Percentiles rank a stretch among this genome's conserved stretches.
These are phyloP conservation scores for Parauchenoglanis punctatus DNA, from an alignment of 2,797 vertebrate species.

Conservation along the genomic window DNA sequence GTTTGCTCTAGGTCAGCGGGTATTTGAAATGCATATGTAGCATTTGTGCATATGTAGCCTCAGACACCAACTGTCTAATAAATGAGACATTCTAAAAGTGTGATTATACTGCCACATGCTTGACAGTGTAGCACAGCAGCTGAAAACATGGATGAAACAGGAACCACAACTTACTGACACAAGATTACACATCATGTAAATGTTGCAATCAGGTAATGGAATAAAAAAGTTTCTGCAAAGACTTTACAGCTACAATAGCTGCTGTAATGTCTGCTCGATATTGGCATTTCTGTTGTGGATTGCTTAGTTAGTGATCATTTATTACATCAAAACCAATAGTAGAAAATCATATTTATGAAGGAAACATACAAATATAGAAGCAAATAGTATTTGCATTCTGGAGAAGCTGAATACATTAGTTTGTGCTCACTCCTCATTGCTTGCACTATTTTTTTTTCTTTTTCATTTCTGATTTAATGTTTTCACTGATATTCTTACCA, in stretches of 20 bases:
- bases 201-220: background rate
- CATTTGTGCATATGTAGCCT: background rate
- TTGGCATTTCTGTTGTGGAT: conserved; percentile 13
- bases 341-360: conserved; percentile 10
- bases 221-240: background rate
- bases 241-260: background rate
- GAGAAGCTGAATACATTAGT: background rate
- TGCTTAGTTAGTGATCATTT: conserved; percentile 27
- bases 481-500: background rate
- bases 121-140: background rate
- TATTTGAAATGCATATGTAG: background rate
- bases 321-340: conserved; percentile 4
- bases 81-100: background rate
- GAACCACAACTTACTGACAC: background rate
- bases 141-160: background rate
- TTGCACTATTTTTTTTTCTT: background rate
- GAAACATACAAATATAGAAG: conserved; percentile 23
- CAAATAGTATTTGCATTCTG: background rate
- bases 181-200: background rate
- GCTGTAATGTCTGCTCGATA: background rate
- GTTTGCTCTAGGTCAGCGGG: background rate
- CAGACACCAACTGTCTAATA: background rate
- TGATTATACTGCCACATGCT: background rate
- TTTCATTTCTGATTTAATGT: background rate
- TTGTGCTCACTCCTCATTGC: background rate